phyloP scores from a whole-genome alignment of 2,797 vertebrate genomes.

The Psittacula derbiana region DNA sequence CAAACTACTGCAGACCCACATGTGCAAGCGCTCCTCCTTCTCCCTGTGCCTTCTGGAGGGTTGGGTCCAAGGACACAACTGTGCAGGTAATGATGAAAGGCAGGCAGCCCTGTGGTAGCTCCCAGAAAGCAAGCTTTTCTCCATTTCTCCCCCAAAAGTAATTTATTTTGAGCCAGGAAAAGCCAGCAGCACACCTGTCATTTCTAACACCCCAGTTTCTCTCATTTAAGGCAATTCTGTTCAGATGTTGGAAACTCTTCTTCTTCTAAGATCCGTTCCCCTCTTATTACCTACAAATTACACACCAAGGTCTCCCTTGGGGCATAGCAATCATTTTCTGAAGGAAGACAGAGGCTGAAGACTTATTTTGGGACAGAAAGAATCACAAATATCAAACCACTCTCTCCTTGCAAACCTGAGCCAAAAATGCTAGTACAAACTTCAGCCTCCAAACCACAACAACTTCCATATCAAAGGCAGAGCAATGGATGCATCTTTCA shows the following conservation, averaged over 20 bases:
- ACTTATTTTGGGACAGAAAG: neutral
- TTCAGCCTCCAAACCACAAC: neutral
- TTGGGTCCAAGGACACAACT: neutral
- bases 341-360: neutral
- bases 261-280: neutral
- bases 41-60: neutral
- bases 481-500: neutral
- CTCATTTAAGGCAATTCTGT: neutral
- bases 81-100: neutral
- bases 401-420: neutral
- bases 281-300: neutral
- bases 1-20: fast-evolving
- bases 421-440: neutral
- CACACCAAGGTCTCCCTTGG: neutral
- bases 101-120: neutral
- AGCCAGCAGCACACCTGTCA: neutral
- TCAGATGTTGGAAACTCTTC: neutral
- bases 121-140: neutral
- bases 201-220: neutral
- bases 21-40: neutral
- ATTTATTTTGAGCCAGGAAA: neutral
- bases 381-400: neutral
- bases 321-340: neutral
- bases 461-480: neutral
- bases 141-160: fast-evolving